A percentile compares a stretch with the other conserved stretches of the same genome.
phyloP scores from a whole-genome alignment of 1,140 invertebrate genomes.

The Leptopilina clavipes region DNA sequence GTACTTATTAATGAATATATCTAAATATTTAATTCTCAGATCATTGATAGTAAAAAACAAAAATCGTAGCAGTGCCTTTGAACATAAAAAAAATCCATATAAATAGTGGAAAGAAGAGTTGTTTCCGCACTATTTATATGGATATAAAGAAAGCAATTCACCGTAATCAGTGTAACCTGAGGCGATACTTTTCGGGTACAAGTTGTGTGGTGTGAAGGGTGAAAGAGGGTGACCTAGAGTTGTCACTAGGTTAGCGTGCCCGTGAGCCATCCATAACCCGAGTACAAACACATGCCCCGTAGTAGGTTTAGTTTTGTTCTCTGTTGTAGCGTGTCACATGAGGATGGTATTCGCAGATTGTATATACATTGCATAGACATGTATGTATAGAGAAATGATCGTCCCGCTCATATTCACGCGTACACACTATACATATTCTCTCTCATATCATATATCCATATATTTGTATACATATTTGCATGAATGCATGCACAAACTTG shows the following conservation, averaged over 20 bases:
- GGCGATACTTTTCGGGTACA: slow-evolving; percentile 19
- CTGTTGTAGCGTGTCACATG: slow-evolving; percentile 48
- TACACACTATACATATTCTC: slow-evolving; percentile 4
- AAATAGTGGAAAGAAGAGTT: no score
- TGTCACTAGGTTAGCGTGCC: slow-evolving; percentile 71
- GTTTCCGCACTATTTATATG: no score
- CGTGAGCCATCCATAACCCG: slow-evolving; percentile 67
- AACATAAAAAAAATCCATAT: no score
- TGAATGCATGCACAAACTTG: slow-evolving; percentile 24
- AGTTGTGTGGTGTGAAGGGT: not conserved
- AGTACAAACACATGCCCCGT: slow-evolving; percentile 47
- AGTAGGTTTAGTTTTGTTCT: not conserved
- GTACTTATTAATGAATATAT: no score
- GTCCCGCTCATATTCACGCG: not conserved
- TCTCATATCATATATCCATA: not conserved
- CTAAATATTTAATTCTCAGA: no score
- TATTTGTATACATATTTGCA: slow-evolving; percentile 8
- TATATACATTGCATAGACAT: not conserved
- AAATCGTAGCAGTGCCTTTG: no score
- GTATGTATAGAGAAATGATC: not conserved
- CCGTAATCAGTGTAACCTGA: slow-evolving; percentile 15
- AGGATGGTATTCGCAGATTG: slow-evolving; percentile 6
- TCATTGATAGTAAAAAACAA: no score
- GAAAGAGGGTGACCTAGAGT: slow-evolving; percentile 65
- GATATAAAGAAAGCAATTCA: slow-evolving; percentile 5